Evolutionary conservation across 2,113 vertebrate species (phyloP).

Genomic region (Calcarius ornatus): DNA sequence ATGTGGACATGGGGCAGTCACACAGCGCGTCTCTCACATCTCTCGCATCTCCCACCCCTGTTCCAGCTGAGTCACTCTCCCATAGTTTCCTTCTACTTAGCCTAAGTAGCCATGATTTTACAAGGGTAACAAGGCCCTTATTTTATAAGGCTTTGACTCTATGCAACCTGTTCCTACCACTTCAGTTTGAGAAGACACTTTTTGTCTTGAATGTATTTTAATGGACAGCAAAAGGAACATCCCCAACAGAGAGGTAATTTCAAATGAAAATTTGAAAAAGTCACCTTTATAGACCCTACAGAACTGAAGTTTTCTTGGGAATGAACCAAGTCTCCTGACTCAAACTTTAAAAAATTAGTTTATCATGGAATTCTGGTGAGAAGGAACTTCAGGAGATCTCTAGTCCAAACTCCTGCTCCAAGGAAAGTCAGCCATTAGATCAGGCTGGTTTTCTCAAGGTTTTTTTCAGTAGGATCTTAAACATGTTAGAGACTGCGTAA

Average conservation of each 20-base stretch:
- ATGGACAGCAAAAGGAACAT: background rate
- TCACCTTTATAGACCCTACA: background rate
- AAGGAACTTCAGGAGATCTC: background rate
- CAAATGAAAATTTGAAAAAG: background rate
- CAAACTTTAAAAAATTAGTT: background rate
- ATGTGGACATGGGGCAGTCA: background rate
- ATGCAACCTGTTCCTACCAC: background rate
- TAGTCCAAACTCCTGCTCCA: background rate
- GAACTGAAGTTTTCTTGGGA: background rate
- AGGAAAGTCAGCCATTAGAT: background rate
- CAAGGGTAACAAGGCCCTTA: background rate
- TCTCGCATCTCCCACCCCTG: background rate
- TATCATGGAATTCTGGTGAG: background rate
- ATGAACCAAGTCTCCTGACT: background rate
- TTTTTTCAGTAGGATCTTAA: background rate
- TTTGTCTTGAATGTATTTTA: background rate
- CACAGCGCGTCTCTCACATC: accelerated
- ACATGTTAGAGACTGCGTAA: background rate
- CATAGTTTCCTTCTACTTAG: background rate
- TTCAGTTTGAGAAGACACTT: background rate
- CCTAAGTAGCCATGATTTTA: background rate
- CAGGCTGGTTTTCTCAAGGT: background rate
- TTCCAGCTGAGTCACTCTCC: background rate
- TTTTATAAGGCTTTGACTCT: background rate
- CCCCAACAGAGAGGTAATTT: background rate